These are phyloP conservation scores for Masnerella sp. DNA, from an alignment of 2,888 invertebrate genomes.

Conservation along the genomic window DNA sequence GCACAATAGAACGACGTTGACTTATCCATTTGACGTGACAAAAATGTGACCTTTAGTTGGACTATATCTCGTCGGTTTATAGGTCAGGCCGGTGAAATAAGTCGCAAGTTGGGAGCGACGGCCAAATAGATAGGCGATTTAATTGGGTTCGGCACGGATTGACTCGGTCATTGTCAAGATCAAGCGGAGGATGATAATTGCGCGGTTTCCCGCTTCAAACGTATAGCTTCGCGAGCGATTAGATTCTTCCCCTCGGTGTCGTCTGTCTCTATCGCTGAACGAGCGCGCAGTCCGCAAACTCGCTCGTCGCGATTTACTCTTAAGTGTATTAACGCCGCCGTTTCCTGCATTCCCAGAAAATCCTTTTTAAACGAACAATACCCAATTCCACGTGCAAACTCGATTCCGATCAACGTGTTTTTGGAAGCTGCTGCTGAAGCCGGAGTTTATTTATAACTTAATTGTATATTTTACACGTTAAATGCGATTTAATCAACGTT, in stretches of 20 bases:
- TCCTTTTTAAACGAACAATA: slow-evolving; percentile 9
- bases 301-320: slow-evolving; percentile 21
- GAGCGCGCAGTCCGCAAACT: slow-evolving; percentile 5
- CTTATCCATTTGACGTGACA: too few species aligned
- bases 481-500: too few species aligned
- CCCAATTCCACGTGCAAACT: background rate
- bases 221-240: slow-evolving; percentile 29
- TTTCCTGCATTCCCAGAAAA: slow-evolving; percentile 12
- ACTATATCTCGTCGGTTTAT: too few species aligned
- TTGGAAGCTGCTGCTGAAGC: too few species aligned
- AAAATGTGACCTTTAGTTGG: too few species aligned
- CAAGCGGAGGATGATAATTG: slow-evolving; percentile 44
- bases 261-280: too few species aligned
- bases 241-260: slow-evolving; percentile 19
- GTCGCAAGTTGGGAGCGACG: background rate
- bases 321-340: slow-evolving; percentile 20
- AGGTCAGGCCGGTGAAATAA: too few species aligned
- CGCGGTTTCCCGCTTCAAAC: slow-evolving; percentile 37
- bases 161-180: slow-evolving; percentile 52
- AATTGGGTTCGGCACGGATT: slow-evolving; percentile 40
- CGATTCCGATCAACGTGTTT: too few species aligned
- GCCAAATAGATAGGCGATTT: slow-evolving; percentile 9
- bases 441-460: too few species aligned
- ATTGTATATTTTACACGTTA: too few species aligned
- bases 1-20: too few species aligned